Evolutionary conservation across 1,140 invertebrate species (phyloP), one percentile per base, ranked within the genome.

Genomic region (Episyrphus balteatus): DNA sequence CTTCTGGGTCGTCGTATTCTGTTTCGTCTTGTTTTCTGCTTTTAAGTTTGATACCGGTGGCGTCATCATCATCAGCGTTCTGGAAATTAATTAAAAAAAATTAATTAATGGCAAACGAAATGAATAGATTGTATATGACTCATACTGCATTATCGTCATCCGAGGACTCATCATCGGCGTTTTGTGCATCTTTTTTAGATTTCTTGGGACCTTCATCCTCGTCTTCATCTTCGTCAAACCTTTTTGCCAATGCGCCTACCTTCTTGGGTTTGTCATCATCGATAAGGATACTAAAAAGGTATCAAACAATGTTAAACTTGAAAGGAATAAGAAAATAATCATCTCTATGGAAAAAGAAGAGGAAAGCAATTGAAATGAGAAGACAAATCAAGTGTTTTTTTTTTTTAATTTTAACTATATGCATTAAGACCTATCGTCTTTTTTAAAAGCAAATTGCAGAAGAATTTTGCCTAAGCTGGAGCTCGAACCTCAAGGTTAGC

Each of bases 1-100:
- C 85, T 47, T 84, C 84, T 1, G 79, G 79, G 59, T 91, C 88
- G 53, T 91, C 85, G 58, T 87, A 84, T 36, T 88, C 88, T 37
- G 80, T 78, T 45, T 80, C 77, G 51, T 81, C 76, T 34, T 77
- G 69, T 49, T 78, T 78, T 51, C 78, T 73, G 37, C 66, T 69
- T 51, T 70, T 74, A 2, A 69, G 70, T 57, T 77, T 79, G 7
- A 69, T 66, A 19, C 73, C 70, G 14, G 78, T 82, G 0, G 77
- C 75, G 36, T 77, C 74, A 48, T 78, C 73, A 43, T 81, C 75
- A 31, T 77, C 73, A 47, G 73, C 62, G 0, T 59, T 42, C 18
- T 51, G 33, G 33, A 47, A 42, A 30, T 30, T 18, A 26, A 0
- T 2, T 36, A n/a, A 26, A 30, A n/a, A 30, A 42, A 18, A n/a